Conservation (phyloP, 2,797 vertebrate genomes). For the Betta splendens region DNA sequence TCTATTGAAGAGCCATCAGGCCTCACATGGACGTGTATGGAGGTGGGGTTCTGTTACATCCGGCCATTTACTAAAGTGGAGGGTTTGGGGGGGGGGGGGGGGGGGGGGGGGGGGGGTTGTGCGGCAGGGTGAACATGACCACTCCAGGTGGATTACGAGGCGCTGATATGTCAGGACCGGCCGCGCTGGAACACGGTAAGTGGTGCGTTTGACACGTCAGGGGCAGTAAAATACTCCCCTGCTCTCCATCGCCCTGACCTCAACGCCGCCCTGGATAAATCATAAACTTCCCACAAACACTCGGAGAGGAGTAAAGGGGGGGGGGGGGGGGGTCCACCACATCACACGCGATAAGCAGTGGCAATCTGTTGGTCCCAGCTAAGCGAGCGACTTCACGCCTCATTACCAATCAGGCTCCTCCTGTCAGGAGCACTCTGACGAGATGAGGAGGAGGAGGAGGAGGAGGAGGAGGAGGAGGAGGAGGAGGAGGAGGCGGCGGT, state of each 20-base stretch:
- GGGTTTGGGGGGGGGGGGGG: conserved; percentile 28
- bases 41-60: conserved; percentile 37
- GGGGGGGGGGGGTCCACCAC: conserved; percentile 37
- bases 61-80: conserved; percentile 34
- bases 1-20: conserved; percentile 51
- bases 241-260: conserved; percentile 71
- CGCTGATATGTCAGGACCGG: conserved; percentile 48
- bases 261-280: conserved; percentile 68
- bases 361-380: conserved; percentile 76
- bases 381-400: conserved; percentile 76
- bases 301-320: conserved; percentile 34
- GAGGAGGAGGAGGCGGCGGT: conserved; percentile 56
- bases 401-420: conserved; percentile 78
- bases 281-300: conserved; percentile 65
- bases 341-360: conserved; percentile 73
- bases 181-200: conserved; percentile 50
- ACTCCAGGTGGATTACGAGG: conserved; percentile 64
- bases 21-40: conserved; percentile 1
- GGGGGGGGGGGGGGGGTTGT: conserved; percentile 22
- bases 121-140: conserved; percentile 22
- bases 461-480: conserved; percentile 59
- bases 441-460: conserved; percentile 54
- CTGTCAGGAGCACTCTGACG: conserved; percentile 63
- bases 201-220: conserved; percentile 65
- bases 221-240: conserved; percentile 69